Evolutionary conservation across 1,140 invertebrate genomes (phyloP).

Genomic region (Palaemon carinicauda): DNA sequence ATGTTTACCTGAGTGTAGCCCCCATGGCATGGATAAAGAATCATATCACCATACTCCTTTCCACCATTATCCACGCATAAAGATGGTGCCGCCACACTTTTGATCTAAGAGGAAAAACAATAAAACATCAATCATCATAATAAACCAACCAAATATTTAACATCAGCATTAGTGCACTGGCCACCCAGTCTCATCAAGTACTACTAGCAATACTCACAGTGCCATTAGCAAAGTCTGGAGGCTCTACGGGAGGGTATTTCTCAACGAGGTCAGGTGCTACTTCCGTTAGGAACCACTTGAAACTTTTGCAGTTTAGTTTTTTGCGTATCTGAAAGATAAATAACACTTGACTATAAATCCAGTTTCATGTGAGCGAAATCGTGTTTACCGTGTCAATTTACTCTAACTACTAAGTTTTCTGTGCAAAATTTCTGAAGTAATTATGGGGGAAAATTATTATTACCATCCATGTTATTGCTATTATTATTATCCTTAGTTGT

Average conservation of each 20-base stretch:
- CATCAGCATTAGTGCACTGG: no score
- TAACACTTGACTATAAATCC: no score
- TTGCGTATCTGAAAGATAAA: conserved; percentile 72
- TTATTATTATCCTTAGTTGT: no score
- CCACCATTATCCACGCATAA: conserved; percentile 46
- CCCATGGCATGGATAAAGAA: conserved; percentile 44
- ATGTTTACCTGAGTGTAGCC: conserved; percentile 38
- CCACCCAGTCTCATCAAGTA: not conserved
- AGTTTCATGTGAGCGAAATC: no score
- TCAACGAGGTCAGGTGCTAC: conserved; percentile 90
- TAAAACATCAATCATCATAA: not conserved
- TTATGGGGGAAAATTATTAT: no score
- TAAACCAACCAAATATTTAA: no score
- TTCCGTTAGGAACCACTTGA: conserved; percentile 96
- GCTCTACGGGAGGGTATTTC: conserved; percentile 93
- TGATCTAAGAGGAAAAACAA: conserved; percentile 29
- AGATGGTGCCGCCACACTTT: conserved; percentile 4
- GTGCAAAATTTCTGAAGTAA: no score
- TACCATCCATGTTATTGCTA: no score
- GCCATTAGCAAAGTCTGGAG: conserved; percentile 83
- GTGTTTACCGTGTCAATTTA: no score
- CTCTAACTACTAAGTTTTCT: no score
- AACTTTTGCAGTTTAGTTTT: conserved; percentile 89
- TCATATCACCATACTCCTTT: conserved; percentile 33
- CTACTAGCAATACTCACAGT: conserved; percentile 69